Conservation (phyloP, 2,113 vertebrate genomes). For the Channa argus region DNA sequence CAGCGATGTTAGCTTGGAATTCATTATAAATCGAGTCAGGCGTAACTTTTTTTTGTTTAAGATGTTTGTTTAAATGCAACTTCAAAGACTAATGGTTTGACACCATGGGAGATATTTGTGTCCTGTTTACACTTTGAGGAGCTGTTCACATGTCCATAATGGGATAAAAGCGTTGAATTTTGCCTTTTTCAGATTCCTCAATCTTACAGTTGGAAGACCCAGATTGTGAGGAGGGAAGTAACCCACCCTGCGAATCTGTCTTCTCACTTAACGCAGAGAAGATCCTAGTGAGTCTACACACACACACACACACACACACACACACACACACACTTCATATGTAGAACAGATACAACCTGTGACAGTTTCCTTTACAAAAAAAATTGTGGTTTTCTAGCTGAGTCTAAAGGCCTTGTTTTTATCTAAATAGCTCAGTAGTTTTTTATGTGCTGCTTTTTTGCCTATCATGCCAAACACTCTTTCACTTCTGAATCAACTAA, state of each 20-base stretch:
- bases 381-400: neutral
- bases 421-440: neutral
- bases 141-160: too few species aligned
- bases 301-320: neutral
- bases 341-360: neutral
- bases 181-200: constrained; percentile 85
- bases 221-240: constrained; percentile 90
- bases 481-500: neutral
- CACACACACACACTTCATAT: neutral
- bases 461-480: neutral
- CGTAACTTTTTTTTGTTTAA: constrained; percentile 2
- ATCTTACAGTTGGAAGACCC: constrained; percentile 92
- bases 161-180: too few species aligned
- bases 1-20: neutral
- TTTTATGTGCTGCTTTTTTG: neutral
- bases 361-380: neutral
- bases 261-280: constrained; percentile 96
- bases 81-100: neutral
- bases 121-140: neutral
- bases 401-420: neutral
- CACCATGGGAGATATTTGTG: neutral
- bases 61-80: constrained; percentile 6
- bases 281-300: constrained; percentile 87
- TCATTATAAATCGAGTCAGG: neutral
- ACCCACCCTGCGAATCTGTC: constrained; percentile 89